Conservation (phyloP, 2,113 vertebrate genomes). For the Oreotrochilus melanogaster region DNA sequence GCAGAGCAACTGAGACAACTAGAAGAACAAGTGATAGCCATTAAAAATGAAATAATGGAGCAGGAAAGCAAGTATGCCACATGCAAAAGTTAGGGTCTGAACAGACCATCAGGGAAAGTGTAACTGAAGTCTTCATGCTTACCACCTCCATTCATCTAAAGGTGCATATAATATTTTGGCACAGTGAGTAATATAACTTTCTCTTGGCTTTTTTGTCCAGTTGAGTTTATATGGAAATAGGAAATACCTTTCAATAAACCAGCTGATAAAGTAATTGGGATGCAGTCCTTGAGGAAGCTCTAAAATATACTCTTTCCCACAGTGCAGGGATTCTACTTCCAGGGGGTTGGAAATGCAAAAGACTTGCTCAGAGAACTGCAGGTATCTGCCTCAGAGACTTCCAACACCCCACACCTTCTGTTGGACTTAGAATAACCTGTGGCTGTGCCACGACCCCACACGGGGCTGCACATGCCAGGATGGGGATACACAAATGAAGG, state of each 20-base stretch:
- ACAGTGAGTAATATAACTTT: not conserved
- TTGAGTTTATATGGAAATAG: not conserved
- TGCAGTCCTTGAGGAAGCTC: not conserved
- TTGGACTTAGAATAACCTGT: not conserved
- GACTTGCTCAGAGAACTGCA: not conserved
- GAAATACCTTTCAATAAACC: conserved; percentile 35
- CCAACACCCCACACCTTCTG: not conserved
- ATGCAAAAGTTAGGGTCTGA: conserved; percentile 74
- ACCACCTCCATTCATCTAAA: not conserved
- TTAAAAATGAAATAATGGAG: conserved; percentile 77
- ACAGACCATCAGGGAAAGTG: not conserved
- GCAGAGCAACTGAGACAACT: conserved; percentile 76
- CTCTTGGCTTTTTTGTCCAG: not conserved
- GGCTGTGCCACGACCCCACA: fast-evolving
- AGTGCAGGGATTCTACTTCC: not conserved
- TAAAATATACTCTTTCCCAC: not conserved
- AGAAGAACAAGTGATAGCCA: conserved; percentile 72
- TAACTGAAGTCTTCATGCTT: not conserved
- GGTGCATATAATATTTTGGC: not conserved
- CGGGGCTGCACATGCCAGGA: fast-evolving
- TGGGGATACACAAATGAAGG: fast-evolving
- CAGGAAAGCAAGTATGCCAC: conserved; percentile 71
- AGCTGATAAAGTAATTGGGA: not conserved
- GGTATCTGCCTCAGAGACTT: not conserved
- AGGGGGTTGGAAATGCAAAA: not conserved